phyloP scores from a whole-genome alignment of 2,113 vertebrate species.

The Mustela nigripes region DNA sequence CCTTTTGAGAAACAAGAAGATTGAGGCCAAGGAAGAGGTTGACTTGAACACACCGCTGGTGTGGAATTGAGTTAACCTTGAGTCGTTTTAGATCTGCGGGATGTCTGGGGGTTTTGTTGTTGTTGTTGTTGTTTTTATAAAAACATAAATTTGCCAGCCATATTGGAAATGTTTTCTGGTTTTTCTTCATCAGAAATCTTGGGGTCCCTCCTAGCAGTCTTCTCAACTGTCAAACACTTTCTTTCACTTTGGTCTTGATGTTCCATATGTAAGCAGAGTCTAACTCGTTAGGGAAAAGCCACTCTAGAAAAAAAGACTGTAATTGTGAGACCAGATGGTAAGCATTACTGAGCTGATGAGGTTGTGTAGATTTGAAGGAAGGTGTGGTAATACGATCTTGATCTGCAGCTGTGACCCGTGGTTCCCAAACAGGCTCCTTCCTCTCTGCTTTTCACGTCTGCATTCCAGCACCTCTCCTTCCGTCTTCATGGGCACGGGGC shows the following conservation, averaged over 20 bases:
- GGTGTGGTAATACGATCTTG: slow-evolving; percentile 64
- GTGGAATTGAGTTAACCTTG: slow-evolving; percentile 25
- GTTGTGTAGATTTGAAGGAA: slow-evolving; percentile 20
- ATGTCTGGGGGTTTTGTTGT: background rate
- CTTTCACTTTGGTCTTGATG: slow-evolving; percentile 40
- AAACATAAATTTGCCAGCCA: slow-evolving; percentile 51
- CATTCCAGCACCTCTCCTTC: slow-evolving; percentile 58
- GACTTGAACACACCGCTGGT: background rate
- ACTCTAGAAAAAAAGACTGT: slow-evolving; percentile 37
- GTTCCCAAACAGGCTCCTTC: slow-evolving; percentile 45
- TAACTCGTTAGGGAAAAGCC: background rate
- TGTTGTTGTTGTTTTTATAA: background rate
- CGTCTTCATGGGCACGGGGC: background rate
- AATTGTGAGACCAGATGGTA: slow-evolving; percentile 66
- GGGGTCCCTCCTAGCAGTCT: slow-evolving; percentile 12
- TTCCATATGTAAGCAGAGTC: slow-evolving; percentile 64
- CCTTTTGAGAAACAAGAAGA: slow-evolving; percentile 26
- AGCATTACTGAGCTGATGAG: slow-evolving; percentile 55
- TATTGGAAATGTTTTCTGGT: slow-evolving; percentile 46
- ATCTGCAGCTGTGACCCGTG: slow-evolving; percentile 70
- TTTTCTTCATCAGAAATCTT: slow-evolving; percentile 50
- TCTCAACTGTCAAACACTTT: background rate
- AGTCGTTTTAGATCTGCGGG: slow-evolving; percentile 17
- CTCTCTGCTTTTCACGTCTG: background rate
- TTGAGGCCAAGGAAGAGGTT: background rate